Evolutionary conservation across 2,113 vertebrate species (phyloP), one percentile per base, ranked within the genome.

Genomic region (Microcebus murinus): DNA sequence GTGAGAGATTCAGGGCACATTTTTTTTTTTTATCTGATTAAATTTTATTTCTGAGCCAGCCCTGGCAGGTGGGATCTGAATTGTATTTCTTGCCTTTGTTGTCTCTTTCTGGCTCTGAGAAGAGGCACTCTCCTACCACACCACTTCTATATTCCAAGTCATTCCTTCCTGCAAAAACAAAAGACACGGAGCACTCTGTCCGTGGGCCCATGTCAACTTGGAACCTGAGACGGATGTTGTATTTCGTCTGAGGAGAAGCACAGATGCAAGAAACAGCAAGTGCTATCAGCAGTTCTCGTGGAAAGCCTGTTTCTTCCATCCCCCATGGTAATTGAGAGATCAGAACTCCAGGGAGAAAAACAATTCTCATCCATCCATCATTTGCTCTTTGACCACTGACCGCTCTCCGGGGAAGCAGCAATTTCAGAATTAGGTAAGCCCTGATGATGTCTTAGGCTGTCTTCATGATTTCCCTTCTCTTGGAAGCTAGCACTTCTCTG

Each of bases 11-110:
- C 93, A n/a, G 14, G 55, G 14, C 29, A 9, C 15, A 48, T 50
- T 94, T 45, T 45, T 42, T 45, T 42, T 94, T 90, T 94, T 90
- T 81, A 27, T 77, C 17, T n/a, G 20, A 39, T 71, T 70, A 65
- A 65, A 14, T 18, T 90, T 92, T 80, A 34, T 90, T 45, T 29
- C 48, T 91, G 68, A 96, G 67, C 36, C n/a, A 36, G 27, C 89
- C 36, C 86, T 91, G 29, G n/a, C 86, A 87, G 5, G 57, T 52
- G 76, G 45, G n/a, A n/a, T 31, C 14, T 90, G 25, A 45, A 31
- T 57, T 94, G 36, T 81, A 25, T 55, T 73, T 73, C 59, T 6
- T 88, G 21, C 29, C 25, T 93, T 93, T 96, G 39, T 71, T 29
- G 52, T 13, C 39, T 31, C 45, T 85, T 76, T 70, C 29, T 14